Base-by-base conservation (phyloP, 2,113 vertebrate genomes). In the Nicator chloris region DNA sequence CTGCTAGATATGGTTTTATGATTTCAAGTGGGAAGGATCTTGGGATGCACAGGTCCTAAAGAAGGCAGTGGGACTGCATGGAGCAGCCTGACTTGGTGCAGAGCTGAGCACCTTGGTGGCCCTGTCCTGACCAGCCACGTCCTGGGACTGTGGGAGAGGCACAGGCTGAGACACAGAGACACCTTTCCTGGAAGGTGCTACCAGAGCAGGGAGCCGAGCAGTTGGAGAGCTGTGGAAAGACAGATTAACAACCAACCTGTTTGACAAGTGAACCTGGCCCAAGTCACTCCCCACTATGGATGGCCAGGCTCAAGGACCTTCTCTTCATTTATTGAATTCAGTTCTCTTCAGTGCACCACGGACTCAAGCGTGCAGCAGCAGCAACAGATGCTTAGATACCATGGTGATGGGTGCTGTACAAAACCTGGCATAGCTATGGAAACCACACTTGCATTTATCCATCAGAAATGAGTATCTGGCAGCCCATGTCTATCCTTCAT, bases 361-460 rank as follows among this genome's bases (percentile, higher is more conserved):
- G 69, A 65, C 80, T 68, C 49, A 68, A 90, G 56, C 4, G 6
- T 88, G 64, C 28, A 75, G 82, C 79, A 86, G 64, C 85, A 93
- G 86, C 75, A 92, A 72, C 45, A 88, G 71, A 80, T 86, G 60
- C 85, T 90, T 39, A 83, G 90, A 81, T 86, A 92, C 95, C 82
- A 86, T 96, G 93, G 82, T 94, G 86, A 95, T 95, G 88, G 85
- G 51, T 93, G 72, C 94, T 93, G 21, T 49, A 92, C 88, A 92
- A 96, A 96, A 94, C 44, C 76, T 71, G 71, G 82, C 71, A 96
- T 91, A 97, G 51, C 94, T 96, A 94, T 96, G 94, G 95, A 96
- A 96, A 96, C 90, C 80, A 93, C 64, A 63, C 60, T 95, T 86
- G 64, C 85, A 90, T 90, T 94, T 95, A 84, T 71, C 92, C 64